Base-by-base conservation (phyloP, 2,113 vertebrate genomes). In the Panthera uncia region DNA sequence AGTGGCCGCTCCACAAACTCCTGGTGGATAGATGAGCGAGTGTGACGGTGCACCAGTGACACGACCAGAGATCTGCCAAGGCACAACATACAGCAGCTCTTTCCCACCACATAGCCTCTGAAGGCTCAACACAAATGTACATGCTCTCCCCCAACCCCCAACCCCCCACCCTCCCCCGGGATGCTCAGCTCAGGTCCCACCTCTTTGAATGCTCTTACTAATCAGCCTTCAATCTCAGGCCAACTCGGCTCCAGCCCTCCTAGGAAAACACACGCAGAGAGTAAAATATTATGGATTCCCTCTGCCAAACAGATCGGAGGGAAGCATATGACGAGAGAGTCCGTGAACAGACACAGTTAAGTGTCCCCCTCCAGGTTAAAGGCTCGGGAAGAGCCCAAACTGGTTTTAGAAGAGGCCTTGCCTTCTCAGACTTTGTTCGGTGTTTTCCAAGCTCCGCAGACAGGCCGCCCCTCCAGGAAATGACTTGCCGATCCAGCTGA, bases 1-100 rank as follows among this genome's bases (percentile, higher is more conserved):
- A 27, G 36, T 14, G 41, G 78, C 50, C 52, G 19, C 38, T 11
- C 63, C 61, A 2, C 9, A 23, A 16, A 66, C 25, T 29, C 3
- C 0, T 21, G 15, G 31, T 1, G 25, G 21, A 18, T 9, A 38
- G 83, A 6, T 5, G 55, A 36, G 45, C 19, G 27, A 25, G 45
- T 3, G 4, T 13, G 25, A 5, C 14, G 48, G 52, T 2, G 4
- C 7, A 1, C 50, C 36, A 6, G 2, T 25, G 55, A 15, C 16
- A 5, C 1, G 38, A 25, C 45, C 45, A 45, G 45, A 45, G 29
- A 31, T 11, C 61, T 4, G 4, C 65, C 1, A 0, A 52, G 45
- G 25, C 15, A 11, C 31, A 48, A 4, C 7, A 2, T 52, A 66
- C 76, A 5, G 14, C 1, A 8, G 27, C 73, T n/a, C 5, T 5